Evolutionary conservation across 2,888 invertebrate genomes (phyloP).

Genomic region (Trisateles emortualis): DNA sequence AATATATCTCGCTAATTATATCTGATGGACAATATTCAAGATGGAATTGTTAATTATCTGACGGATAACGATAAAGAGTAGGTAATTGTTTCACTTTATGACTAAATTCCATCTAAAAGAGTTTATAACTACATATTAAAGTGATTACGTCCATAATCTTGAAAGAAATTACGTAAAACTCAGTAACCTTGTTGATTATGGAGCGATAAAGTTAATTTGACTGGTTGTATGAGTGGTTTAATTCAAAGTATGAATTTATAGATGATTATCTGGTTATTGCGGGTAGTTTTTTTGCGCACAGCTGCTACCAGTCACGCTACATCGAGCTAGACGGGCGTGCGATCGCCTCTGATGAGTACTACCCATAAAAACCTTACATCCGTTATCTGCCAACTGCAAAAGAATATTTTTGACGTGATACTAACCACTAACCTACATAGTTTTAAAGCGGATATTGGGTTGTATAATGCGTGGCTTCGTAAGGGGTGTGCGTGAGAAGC

Average conservation of each 20-base stretch:
- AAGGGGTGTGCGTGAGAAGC: slow-evolving; percentile 70
- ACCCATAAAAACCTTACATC: slow-evolving; percentile 66
- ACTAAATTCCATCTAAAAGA: not conserved
- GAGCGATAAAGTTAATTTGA: slow-evolving; percentile 9
- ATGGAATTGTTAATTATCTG: not conserved
- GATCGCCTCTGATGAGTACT: slow-evolving; percentile 57
- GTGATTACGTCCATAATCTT: slow-evolving; percentile 14
- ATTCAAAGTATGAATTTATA: slow-evolving; percentile 20
- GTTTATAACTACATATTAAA: slow-evolving; percentile 5
- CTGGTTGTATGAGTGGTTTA: slow-evolving; percentile 5
- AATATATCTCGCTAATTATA: too few relatives aligned
- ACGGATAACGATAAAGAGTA: not conserved
- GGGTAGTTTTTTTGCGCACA: slow-evolving; percentile 56
- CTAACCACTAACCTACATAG: slow-evolving; percentile 60
- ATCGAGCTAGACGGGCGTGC: slow-evolving; percentile 49
- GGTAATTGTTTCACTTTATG: not conserved
- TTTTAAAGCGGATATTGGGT: slow-evolving; percentile 61
- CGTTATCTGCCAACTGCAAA: slow-evolving; percentile 57
- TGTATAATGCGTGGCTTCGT: slow-evolving; percentile 31
- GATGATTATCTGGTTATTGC: slow-evolving; percentile 26
- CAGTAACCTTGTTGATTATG: slow-evolving; percentile 16
- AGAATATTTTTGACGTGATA: slow-evolving; percentile 48
- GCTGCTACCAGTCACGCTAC: slow-evolving; percentile 65
- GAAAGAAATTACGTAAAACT: slow-evolving; percentile 15
- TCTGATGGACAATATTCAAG: not conserved